phyloP scores from a whole-genome alignment of 2,113 vertebrate species.

The Rhinogobius similis region DNA sequence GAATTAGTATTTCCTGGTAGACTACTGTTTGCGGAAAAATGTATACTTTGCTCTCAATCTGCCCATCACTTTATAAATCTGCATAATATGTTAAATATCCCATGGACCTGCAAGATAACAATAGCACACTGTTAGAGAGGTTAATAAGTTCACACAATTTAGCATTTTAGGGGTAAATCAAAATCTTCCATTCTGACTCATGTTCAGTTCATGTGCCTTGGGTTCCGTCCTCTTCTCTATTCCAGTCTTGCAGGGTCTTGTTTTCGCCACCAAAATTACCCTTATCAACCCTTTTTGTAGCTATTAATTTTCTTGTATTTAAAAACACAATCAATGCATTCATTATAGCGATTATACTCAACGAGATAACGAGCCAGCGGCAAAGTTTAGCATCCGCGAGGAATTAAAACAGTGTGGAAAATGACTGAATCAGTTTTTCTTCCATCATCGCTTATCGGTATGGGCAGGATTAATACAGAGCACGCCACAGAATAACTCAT shows the following conservation, averaged over 20 bases:
- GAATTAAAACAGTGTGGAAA: slow-evolving; percentile 35
- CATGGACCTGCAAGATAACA: no score
- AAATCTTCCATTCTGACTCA: neutral
- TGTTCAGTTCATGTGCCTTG: neutral
- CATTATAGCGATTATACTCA: slow-evolving; percentile 45
- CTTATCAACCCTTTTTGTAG: slow-evolving; percentile 19
- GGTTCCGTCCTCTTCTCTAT: neutral
- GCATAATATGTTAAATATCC: no score
- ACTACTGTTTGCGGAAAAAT: no score
- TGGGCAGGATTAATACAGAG: slow-evolving; percentile 30
- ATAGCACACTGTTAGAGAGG: no score
- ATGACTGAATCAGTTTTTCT: slow-evolving; percentile 35
- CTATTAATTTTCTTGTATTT: slow-evolving; percentile 35
- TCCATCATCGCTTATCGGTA: slow-evolving; percentile 42
- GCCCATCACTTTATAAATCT: no score
- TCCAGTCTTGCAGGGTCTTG: slow-evolving; percentile 4
- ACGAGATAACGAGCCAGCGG: slow-evolving; percentile 28
- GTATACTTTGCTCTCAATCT: no score
- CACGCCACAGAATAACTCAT: slow-evolving; percentile 40
- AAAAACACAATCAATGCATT: slow-evolving; percentile 26
- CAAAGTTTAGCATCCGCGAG: slow-evolving; percentile 42
- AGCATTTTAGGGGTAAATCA: neutral
- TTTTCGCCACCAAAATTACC: neutral
- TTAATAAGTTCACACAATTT: neutral
- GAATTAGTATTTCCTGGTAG: no score